Percentiles rank a stretch among this genome's conserved stretches.
Evolutionary conservation across 2,113 vertebrate species (phyloP).

Genomic region (Austrofundulus limnaeus): DNA sequence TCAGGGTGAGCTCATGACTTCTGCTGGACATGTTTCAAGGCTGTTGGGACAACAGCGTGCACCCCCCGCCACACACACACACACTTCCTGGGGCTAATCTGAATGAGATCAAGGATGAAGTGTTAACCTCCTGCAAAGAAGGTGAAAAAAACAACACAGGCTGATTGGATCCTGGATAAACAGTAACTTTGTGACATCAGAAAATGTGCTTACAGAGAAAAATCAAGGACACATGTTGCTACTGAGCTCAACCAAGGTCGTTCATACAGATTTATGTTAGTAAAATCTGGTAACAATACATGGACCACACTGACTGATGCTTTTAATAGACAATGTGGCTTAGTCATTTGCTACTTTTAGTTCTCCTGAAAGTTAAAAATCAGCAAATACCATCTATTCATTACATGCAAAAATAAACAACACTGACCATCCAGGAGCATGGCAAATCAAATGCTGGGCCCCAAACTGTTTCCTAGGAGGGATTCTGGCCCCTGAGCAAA

Average conservation of each 20-base stretch:
- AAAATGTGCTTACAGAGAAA: slow-evolving; percentile 14
- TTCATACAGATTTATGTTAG: neutral
- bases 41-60: slow-evolving; percentile 3
- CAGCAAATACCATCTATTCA: neutral
- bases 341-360: neutral
- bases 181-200: slow-evolving; percentile 26
- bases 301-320: slow-evolving; percentile 1
- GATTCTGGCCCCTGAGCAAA: no score
- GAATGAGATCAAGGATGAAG: slow-evolving; percentile 23
- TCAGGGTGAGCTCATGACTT: neutral
- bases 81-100: slow-evolving; percentile 9
- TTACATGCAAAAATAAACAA: no score
- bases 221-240: slow-evolving; percentile 9
- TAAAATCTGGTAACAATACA: neutral
- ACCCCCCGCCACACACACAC: neutral
- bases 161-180: slow-evolving; percentile 31
- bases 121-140: slow-evolving; percentile 17
- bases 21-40: slow-evolving; percentile 14
- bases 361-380: no score
- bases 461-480: no score
- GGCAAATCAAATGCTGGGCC: no score
- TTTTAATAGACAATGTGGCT: neutral
- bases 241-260: neutral
- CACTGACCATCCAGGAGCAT: no score
- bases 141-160: slow-evolving; percentile 13